Conservation (phyloP, 2,113 vertebrate species). For the Melospiza georgiana region DNA sequence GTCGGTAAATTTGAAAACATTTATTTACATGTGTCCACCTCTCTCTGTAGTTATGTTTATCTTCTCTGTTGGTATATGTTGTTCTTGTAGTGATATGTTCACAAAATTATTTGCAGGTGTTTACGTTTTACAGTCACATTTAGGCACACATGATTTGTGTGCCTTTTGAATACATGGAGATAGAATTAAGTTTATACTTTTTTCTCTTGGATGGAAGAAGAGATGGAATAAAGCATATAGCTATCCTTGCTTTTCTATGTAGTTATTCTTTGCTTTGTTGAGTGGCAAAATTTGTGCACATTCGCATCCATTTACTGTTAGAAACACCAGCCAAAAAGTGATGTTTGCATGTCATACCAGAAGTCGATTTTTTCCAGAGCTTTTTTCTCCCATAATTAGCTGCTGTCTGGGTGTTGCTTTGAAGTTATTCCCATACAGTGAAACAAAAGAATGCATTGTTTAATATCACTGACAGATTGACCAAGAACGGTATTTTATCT, state of each 20-base stretch:
- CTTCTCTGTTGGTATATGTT: not conserved
- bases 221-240: not conserved
- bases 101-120: not conserved
- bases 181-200: not conserved
- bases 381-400: not conserved
- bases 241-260: not conserved
- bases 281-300: not conserved
- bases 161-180: not conserved
- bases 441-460: not conserved
- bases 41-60: not conserved
- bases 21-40: not conserved
- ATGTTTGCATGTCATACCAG: not conserved
- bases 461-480: not conserved
- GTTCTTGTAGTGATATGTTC: accelerated
- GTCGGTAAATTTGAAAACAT: not conserved
- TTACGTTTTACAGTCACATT: not conserved
- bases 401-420: not conserved
- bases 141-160: not conserved
- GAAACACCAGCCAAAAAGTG: not conserved
- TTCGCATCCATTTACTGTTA: not conserved
- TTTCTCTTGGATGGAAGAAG: not conserved
- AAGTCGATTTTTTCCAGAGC: not conserved
- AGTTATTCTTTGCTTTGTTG: not conserved
- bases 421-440: not conserved
- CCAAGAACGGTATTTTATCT: not conserved